phyloP scores from a whole-genome alignment of 2,888 invertebrate species.

The Camponotus fellah region DNA sequence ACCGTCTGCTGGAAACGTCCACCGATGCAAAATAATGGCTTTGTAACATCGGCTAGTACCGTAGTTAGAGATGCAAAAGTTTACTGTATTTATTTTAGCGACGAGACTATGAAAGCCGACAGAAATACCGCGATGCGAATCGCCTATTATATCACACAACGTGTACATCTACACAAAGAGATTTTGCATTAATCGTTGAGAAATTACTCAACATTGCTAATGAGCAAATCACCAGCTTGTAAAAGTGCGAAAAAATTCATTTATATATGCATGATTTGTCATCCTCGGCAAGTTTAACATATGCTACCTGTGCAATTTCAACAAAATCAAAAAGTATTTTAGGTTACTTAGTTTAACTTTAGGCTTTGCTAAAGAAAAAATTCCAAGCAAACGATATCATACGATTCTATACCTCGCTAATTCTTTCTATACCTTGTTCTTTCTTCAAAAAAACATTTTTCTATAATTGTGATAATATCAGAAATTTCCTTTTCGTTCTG shows the following conservation, averaged over 20 bases:
- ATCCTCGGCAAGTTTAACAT: neutral
- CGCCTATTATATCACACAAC: neutral
- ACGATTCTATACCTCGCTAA: neutral
- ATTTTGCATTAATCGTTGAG: neutral
- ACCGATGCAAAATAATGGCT: slow-evolving; percentile 12
- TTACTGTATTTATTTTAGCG: slow-evolving; percentile 15
- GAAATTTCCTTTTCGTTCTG: neutral
- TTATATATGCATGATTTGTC: too few species aligned
- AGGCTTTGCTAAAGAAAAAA: neutral
- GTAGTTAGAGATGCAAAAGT: slow-evolving; percentile 23
- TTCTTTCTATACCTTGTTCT: too few species aligned
- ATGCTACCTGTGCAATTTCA: too few species aligned
- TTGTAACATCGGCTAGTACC: neutral
- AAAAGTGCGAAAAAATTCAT: too few species aligned
- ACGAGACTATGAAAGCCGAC: neutral
- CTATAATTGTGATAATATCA: neutral
- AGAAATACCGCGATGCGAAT: neutral
- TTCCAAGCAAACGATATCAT: neutral
- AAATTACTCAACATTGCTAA: neutral
- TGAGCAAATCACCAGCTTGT: too few species aligned
- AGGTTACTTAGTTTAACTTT: neutral
- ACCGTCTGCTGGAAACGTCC: slow-evolving; percentile 12
- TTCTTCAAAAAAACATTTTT: too few species aligned
- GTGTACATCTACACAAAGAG: neutral
- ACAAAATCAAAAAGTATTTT: neutral